Evolutionary conservation across 1,140 invertebrate species (phyloP), one percentile per base, ranked within the genome.

Genomic region (Holotrichia oblita): DNA sequence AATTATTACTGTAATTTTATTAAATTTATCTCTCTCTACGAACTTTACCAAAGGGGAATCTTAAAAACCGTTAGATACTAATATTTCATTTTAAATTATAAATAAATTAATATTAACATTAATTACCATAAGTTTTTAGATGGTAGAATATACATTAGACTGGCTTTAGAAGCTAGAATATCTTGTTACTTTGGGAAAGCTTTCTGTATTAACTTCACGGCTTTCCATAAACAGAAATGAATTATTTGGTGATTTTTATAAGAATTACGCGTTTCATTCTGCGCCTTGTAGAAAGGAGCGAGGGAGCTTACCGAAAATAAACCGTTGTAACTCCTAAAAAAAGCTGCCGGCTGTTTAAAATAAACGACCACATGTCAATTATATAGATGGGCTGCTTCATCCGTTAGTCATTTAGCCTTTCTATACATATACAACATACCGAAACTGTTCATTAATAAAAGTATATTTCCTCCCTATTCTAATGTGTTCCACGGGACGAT

Each of bases 351-450:
- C 44, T 14, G 44, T 48, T 48, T 48, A 48, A 48, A 48, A 48
- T 48, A 48, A 48, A 48, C 44, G 44, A 48, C 44, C 44, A 48
- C 44, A 48, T 48, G 44, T 48, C 44, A 48, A 48, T 48, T 48
- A 48, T 48, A 48, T 48, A 48, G 44, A 48, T 48, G 44, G 44
- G 44, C 44, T 48, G 44, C 9, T 48, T 48, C 44, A 48, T 48
- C 44, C 44, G 44, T 48, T 48, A 48, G 44, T 12, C n/a, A 48
- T 48, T 48, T 48, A 48, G 44, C 44, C n/a, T 14, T 48, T 14
- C 10, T 48, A 48, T 48, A 14, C n/a, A 48, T 48, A 48, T 10
- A 48, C 44, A 48, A 48, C 44, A 14, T 14, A 14, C 44, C 4
- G 44, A 12, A 48, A 14, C n/a, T n/a, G 44, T 48, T 48, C 44